phyloP scores from a whole-genome alignment of 2,888 invertebrate genomes.

The Tyria jacobaeae region DNA sequence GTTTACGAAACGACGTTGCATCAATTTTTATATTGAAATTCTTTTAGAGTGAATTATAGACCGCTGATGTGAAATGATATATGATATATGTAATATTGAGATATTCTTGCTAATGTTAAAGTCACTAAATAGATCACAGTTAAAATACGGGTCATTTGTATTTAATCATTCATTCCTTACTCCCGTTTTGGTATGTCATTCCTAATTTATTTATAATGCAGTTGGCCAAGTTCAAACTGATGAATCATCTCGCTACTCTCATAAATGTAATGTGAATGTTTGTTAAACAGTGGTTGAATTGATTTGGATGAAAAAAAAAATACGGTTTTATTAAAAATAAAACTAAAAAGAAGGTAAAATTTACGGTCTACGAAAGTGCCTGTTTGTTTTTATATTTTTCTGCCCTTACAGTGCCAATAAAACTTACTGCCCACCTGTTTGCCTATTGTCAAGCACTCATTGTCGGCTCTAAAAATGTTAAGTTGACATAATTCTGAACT shows the following conservation, averaged over 20 bases:
- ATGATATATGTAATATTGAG: conserved; percentile 19
- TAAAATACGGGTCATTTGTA: conserved; percentile 10
- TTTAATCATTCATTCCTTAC: not conserved
- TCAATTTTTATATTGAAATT: conserved; percentile 67
- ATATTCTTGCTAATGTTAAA: conserved; percentile 10
- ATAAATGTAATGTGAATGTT: no score
- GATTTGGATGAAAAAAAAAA: no score
- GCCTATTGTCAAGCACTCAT: not conserved
- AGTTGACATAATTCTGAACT: not conserved
- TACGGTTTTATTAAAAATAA: no score
- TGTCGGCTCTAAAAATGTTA: not conserved
- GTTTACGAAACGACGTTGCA: conserved; percentile 74
- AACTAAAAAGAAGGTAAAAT: no score
- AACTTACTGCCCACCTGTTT: not conserved
- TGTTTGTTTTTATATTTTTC: not conserved
- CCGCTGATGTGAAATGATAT: conserved; percentile 33
- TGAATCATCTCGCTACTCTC: not conserved
- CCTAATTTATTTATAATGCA: not conserved
- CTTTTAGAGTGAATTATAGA: conserved; percentile 43
- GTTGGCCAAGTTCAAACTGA: not conserved
- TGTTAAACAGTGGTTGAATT: no score
- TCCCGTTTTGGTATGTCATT: not conserved
- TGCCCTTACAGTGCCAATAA: no score
- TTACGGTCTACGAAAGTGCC: no score
- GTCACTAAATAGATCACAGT: conserved; percentile 9